These are phyloP conservation scores for Drosophila azteca DNA, from an alignment of 1,140 invertebrate genomes.

Conservation along the genomic window DNA sequence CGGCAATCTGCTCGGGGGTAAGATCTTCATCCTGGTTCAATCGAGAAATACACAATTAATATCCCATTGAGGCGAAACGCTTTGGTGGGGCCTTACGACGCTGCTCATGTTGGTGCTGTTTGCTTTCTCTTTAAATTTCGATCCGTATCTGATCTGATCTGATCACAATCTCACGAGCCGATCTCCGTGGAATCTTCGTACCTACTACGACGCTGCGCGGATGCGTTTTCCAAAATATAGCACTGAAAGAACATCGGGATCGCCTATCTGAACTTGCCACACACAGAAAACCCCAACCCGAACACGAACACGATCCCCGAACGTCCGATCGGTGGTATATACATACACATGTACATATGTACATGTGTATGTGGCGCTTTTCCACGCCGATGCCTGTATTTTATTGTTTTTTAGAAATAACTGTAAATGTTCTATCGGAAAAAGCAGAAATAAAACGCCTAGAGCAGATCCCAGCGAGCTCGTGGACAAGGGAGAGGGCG, in stretches of 20 bases:
- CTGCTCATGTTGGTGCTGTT: conserved; percentile 69
- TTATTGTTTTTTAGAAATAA: conserved; percentile 82
- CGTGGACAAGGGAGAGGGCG: conserved; percentile 23
- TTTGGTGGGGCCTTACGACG: conserved; percentile 46
- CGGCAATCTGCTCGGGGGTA: conserved; percentile 88
- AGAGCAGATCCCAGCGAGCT: conserved; percentile 25
- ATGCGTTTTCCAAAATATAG: conserved; percentile 81
- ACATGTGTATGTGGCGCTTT: conserved; percentile 58
- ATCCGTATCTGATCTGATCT: conserved; percentile 1
- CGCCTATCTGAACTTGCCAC: conserved; percentile 66
- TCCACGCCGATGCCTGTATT: conserved; percentile 70
- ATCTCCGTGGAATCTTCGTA: conserved; percentile 70
- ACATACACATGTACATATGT: background rate
- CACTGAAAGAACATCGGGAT: conserved; percentile 48
- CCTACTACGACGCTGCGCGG: conserved; percentile 66
- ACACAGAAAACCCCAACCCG: conserved; percentile 44
- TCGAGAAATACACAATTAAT: conserved; percentile 2
- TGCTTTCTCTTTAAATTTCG: conserved; percentile 17
- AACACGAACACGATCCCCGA: conserved; percentile 36
- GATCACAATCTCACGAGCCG: conserved; percentile 62
- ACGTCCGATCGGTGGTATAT: conserved; percentile 30
- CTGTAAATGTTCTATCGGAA: conserved; percentile 77
- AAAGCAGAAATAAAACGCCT: conserved; percentile 70
- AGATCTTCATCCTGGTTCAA: conserved; percentile 86
- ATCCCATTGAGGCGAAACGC: background rate